Evolutionary conservation across 2,797 vertebrate species (phyloP).

Genomic region (Scolopax bukidnonensis): DNA sequence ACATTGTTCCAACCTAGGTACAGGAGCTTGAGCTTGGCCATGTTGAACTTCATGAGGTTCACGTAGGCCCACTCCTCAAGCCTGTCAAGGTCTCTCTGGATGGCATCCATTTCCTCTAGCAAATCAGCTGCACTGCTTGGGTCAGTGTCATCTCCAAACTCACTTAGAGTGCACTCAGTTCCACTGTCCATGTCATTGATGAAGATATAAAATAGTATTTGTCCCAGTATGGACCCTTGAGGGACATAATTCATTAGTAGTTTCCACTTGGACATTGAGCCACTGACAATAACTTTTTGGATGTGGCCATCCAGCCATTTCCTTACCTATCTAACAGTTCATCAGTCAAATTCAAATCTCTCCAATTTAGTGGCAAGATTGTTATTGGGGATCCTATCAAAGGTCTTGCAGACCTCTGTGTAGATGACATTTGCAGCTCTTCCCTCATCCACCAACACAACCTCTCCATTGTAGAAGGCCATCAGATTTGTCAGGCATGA

Average conservation of each 20-base stretch:
- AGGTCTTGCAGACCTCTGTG: background rate
- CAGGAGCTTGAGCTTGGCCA: background rate
- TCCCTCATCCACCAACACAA: background rate
- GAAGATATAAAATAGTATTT: background rate
- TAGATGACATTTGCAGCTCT: background rate
- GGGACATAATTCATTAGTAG: background rate
- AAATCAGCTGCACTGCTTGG: background rate
- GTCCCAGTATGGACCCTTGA: background rate
- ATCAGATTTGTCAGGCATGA: background rate
- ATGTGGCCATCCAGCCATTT: background rate
- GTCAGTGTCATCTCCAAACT: background rate
- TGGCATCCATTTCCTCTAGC: fast-evolving
- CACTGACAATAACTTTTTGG: fast-evolving
- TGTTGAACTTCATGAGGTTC: background rate
- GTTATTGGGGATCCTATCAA: background rate
- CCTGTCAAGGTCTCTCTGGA: background rate
- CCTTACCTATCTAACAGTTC: background rate
- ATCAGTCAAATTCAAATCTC: background rate
- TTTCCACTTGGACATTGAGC: background rate
- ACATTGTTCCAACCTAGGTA: background rate
- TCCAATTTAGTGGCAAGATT: background rate
- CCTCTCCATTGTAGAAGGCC: background rate
- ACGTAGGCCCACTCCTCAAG: background rate
- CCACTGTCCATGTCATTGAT: background rate
- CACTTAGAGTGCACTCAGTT: background rate